A percentile compares a stretch with the other conserved stretches of the same genome.
Conservation (phyloP, 2,113 vertebrate genomes). For the Melanotaenia duboulayi region DNA sequence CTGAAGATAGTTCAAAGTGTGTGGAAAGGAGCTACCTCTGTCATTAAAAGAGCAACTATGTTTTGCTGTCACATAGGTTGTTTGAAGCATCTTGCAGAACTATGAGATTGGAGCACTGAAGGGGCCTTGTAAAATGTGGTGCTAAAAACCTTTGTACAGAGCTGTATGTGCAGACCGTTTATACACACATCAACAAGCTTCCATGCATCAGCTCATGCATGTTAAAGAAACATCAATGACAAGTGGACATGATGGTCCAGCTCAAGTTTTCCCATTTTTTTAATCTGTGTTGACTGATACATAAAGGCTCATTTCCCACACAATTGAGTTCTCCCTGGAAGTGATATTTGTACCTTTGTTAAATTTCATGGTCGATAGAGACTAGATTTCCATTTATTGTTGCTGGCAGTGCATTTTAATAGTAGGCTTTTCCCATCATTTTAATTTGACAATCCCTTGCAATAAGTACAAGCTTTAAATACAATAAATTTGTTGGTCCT, state of each 20-base stretch:
- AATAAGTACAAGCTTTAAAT: constrained; percentile 8
- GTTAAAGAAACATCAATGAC: not conserved
- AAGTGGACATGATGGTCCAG: not conserved
- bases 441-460: constrained; percentile 1
- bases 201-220: not conserved
- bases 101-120: not conserved
- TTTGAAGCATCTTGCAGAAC: not conserved
- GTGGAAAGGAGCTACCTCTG: not conserved
- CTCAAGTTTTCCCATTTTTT: not conserved
- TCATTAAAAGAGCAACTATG: not conserved
- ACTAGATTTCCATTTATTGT: not conserved
- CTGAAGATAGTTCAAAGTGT: not conserved
- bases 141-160: too few relatives aligned
- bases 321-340: constrained; percentile 52
- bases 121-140: not conserved
- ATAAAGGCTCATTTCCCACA: constrained; percentile 42
- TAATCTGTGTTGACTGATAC: not conserved
- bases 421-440: not conserved
- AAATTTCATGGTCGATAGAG: constrained; percentile 19
- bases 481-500: not conserved
- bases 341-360: constrained; percentile 21
- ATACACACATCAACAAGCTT: too few relatives aligned
- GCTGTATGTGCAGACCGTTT: too few relatives aligned
- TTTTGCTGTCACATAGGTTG: not conserved
- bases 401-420: not conserved